These are phyloP conservation scores for Heteromormyrus szaboi DNA, from an alignment of 2,797 vertebrate genomes.

Conservation along the genomic window DNA sequence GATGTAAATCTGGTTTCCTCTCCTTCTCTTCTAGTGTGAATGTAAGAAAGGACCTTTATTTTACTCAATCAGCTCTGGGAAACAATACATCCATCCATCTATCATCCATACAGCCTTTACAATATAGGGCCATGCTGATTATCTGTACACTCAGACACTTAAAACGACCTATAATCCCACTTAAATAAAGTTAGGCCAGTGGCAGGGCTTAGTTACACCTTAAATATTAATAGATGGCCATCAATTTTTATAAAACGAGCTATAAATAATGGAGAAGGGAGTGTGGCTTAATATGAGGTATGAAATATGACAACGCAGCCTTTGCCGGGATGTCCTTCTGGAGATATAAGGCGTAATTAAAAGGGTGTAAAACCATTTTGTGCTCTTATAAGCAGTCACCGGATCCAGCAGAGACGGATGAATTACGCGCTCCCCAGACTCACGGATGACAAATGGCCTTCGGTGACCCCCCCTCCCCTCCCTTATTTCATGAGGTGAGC, in stretches of 20 bases:
- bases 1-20: constrained; percentile 49
- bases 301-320: background rate
- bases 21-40: constrained; percentile 11
- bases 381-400: background rate
- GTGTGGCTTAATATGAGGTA: background rate
- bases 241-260: background rate
- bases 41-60: background rate
- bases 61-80: constrained; percentile 24
- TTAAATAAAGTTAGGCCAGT: background rate
- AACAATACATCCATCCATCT: constrained; percentile 13
- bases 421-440: background rate
- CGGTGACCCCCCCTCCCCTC: background rate
- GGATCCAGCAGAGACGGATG: background rate
- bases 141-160: background rate
- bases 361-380: background rate
- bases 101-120: background rate
- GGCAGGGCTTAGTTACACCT: background rate
- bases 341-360: background rate
- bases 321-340: background rate
- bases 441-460: background rate
- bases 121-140: background rate
- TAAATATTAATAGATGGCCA: constrained; percentile 11
- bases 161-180: background rate
- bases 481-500: background rate
- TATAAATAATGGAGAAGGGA: background rate